Base-by-base conservation (phyloP, 2,797 vertebrate species). In the Catostomus latipinnis region DNA sequence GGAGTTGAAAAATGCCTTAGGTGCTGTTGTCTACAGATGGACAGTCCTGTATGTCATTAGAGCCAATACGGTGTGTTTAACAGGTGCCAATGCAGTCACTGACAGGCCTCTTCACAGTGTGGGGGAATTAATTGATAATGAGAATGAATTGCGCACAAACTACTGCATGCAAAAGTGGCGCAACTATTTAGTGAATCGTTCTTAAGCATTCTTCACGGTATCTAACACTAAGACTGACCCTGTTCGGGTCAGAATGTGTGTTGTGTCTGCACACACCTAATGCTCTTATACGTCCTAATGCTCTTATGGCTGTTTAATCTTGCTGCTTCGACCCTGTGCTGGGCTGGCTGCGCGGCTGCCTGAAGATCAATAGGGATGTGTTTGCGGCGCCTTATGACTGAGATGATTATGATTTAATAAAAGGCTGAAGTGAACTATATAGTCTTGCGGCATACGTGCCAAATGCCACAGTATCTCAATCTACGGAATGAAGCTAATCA, bases 291-390 rank as follows among this genome's bases (percentile, higher is more conserved):
- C 75, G 88, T 88, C 84, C 86, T 91, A 92, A 93, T 92, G 89
- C 87, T 91, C 92, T 92, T 92, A 91, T 89, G 84, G 89, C 92
- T 90, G 84, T 93, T 90, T 92, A 92, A 92, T 92, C 91, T 81
- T 82, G 74, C 78, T 3, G 84, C 87, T 89, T 70, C 77, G 89
- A 82, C 81, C 58, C 78, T 78, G 74, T 81, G 88, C 78, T 62
- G 16, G 45, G 74, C 52, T 8, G n/a, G n/a, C 16, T 54, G 34
- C n/a, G 6, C 43, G 5, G 50, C 52, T 49, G 49, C 54, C 48
- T 74, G 65, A 45, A 62, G 88, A 91, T 92, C 88, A 90, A 89
- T 91, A 83, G 1, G 14, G 81, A 83, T 16, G 4, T 81, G 79
- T 79, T 78, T 71, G 49, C 1, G 69, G 80, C 18, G 71, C 63